phyloP scores from a whole-genome alignment of 2,888 invertebrate species.

The Hypsopygia costalis region DNA sequence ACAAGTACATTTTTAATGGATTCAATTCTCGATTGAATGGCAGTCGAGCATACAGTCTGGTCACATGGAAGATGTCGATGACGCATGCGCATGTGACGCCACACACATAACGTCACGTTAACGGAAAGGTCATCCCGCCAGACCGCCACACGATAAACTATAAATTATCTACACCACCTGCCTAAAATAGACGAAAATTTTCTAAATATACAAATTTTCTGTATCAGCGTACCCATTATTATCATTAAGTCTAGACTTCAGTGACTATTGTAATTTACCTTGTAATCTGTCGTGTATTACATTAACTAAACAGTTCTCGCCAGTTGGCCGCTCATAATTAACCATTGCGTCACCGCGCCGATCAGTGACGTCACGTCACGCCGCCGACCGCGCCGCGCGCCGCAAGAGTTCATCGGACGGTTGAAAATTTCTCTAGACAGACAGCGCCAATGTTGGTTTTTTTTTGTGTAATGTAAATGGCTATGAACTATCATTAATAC shows the following conservation, averaged over 20 bases:
- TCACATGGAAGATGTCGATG: neutral
- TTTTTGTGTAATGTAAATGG: neutral
- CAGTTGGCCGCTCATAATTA: conserved; percentile 18
- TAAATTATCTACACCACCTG: neutral
- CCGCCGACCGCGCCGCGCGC: conserved; percentile 12
- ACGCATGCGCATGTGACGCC: conserved; percentile 1
- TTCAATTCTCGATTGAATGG: neutral
- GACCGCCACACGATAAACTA: neutral
- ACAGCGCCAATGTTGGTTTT: neutral
- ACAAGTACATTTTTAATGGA: too few species aligned
- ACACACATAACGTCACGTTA: conserved; percentile 7
- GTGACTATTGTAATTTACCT: conserved; percentile 14
- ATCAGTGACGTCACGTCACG: conserved; percentile 20
- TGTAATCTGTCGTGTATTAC: conserved; percentile 13
- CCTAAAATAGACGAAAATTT: too few species aligned
- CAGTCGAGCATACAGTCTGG: too few species aligned
- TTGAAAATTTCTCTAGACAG: conserved; percentile 18
- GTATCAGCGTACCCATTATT: neutral
- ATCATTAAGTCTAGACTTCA: conserved; percentile 12
- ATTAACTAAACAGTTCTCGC: conserved; percentile 20
- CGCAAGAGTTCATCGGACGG: conserved; percentile 20
- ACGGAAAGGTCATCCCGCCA: neutral
- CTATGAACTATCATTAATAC: neutral
- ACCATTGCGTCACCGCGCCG: conserved; percentile 20
- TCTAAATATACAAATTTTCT: conserved; percentile 2